A percentile compares a stretch with the other conserved stretches of the same genome.
These are phyloP conservation scores for Halcyon badia DNA, from an alignment of 2,797 vertebrate genomes.

Conservation along the genomic window DNA sequence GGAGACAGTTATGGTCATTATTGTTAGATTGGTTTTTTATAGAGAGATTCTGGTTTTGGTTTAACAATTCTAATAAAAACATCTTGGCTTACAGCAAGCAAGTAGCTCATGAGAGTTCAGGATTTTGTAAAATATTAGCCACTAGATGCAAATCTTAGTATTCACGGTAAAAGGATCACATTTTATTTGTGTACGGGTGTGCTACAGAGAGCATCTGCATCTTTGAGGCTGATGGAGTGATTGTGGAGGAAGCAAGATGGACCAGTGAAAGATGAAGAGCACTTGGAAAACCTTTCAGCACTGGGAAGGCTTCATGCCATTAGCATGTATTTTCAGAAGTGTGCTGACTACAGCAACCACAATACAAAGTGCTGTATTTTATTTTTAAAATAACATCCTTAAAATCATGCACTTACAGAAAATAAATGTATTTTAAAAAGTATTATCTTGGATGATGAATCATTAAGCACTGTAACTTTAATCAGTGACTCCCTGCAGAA, in stretches of 20 bases:
- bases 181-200: background rate
- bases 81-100: background rate
- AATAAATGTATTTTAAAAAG: slow-evolving; percentile 36
- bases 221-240: background rate
- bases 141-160: background rate
- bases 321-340: background rate
- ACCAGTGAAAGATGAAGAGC: background rate
- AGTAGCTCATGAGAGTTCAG: background rate
- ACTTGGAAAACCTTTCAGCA: background rate
- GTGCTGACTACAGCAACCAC: background rate
- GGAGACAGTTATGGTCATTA: background rate
- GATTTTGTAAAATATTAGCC: background rate
- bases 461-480: slow-evolving; percentile 37
- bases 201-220: background rate
- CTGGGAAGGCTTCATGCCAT: background rate
- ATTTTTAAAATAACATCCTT: slow-evolving; percentile 10
- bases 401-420: slow-evolving; percentile 24
- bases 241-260: background rate
- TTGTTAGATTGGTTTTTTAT: background rate
- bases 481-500: slow-evolving; percentile 42
- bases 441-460: slow-evolving; percentile 33
- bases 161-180: slow-evolving; percentile 5
- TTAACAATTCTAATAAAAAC: background rate
- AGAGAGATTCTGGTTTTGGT: background rate
- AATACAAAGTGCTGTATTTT: slow-evolving; percentile 37